Evolutionary conservation across 1,140 invertebrate species (phyloP), one percentile per base, ranked within the genome.

Genomic region (Meloidogyne floridensis): DNA sequence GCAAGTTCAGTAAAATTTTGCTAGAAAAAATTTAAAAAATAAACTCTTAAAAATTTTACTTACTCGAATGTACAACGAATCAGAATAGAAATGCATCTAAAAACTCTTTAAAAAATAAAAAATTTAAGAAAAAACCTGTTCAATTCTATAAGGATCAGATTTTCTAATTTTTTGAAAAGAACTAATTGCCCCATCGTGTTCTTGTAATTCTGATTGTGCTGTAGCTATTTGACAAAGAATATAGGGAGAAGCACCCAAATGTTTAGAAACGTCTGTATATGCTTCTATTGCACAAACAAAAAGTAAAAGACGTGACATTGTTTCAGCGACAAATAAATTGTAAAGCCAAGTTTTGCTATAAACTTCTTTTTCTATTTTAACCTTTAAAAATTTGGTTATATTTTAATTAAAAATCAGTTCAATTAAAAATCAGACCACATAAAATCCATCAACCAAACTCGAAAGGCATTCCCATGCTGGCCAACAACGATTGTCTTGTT

Each of bases 1-100:
- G 96, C 95, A 82, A 99, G 91, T 90, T 98, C 96, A 80, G 94
- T 94, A 87, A 95, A 93, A 91, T 96, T 93, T 90, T 97, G 96
- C 91, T 91, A 83, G 15, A 87, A 84, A 15, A 86, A 43, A 77
- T 56, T 56, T 72, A 82, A 65, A 75, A 75, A 80, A 9, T 80
- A 75, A 54, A 18, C 56, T 43, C 70, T 54, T 18, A 32, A 51
- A n/a, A 75, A 32, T 54, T 81, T n/a, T n/a, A 32, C 9, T 65
- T 72, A 87, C 87, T 59, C 81, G 70, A 81, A 90, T 80, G 74
- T 81, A 88, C 4, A 88, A 82, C 2, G 88, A 86, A 77, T 88
- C 86, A 5, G 87, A 90, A 56, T 86, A 88, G 42, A 86, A 69
- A 70, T 88, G 74, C 87, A 88, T 90, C 47, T 89, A 80, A 13